These are phyloP conservation scores for Oreohelix idahoensis DNA, from an alignment of 1,140 invertebrate species.

Conservation along the genomic window DNA sequence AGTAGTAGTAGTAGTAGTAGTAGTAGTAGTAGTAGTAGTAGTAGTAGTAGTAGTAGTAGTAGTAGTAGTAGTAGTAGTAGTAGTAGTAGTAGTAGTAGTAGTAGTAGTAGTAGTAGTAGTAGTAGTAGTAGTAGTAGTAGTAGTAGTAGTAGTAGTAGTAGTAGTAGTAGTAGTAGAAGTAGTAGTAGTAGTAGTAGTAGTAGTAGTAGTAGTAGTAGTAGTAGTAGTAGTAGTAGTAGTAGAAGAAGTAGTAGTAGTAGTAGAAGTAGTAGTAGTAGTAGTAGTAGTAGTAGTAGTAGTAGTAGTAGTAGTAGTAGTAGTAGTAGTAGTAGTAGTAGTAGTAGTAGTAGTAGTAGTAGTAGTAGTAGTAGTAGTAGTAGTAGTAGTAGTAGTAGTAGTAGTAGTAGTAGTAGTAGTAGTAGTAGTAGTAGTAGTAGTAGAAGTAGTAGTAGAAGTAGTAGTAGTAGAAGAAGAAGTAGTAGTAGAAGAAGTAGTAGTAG, in stretches of 20 bases:
- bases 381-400: no score
- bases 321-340: neutral
- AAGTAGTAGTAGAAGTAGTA: no score
- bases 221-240: neutral
- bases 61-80: slow-evolving; percentile 23
- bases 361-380: no score
- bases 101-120: slow-evolving; percentile 23
- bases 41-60: slow-evolving; percentile 23
- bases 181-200: slow-evolving; percentile 10
- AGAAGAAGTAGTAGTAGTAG: slow-evolving; percentile 16
- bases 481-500: slow-evolving; percentile 3
- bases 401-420: no score
- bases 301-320: slow-evolving; percentile 9
- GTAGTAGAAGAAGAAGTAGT: slow-evolving; percentile 1
- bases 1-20: slow-evolving; percentile 19
- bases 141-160: slow-evolving; percentile 20
- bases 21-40: slow-evolving; percentile 23
- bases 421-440: no score
- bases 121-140: slow-evolving; percentile 23
- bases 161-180: neutral
- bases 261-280: slow-evolving; percentile 20
- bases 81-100: slow-evolving; percentile 23
- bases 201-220: no score
- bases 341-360: neutral
- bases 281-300: slow-evolving; percentile 23